Evolutionary conservation across 2,113 vertebrate species (phyloP).

Genomic region (Boulengerochromis microlepis): DNA sequence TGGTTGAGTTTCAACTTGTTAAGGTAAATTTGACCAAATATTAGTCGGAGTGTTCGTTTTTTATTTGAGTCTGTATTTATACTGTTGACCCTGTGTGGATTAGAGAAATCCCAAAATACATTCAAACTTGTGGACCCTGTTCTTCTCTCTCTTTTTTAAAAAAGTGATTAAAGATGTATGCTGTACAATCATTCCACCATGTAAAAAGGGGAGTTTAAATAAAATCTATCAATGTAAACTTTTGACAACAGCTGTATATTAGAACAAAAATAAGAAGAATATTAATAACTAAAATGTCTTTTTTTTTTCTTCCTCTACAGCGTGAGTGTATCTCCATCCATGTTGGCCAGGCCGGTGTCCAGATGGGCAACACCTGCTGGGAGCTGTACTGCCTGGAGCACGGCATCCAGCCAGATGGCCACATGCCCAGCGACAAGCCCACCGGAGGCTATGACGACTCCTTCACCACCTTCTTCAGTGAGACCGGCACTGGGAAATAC

Average conservation of each 20-base stretch:
- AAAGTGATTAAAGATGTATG: not conserved
- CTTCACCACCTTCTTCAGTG: constrained; percentile 67
- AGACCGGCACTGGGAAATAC: constrained; percentile 55
- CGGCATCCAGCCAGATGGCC: constrained; percentile 53
- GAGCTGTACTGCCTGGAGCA: constrained; percentile 62
- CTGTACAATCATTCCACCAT: not conserved
- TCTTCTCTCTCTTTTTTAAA: not conserved
- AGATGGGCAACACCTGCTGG: constrained; percentile 65
- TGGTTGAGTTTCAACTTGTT: not conserved
- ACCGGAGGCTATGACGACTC: constrained; percentile 38
- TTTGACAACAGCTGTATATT: not conserved
- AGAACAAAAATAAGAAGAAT: not conserved
- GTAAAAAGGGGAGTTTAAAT: not conserved
- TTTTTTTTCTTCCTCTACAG: not conserved
- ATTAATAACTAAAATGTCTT: not conserved
- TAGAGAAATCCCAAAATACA: not conserved
- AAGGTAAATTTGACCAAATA: not conserved
- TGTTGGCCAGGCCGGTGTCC: constrained; percentile 55
- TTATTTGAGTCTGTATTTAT: not conserved
- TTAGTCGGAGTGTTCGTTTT: not conserved
- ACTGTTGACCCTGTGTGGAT: not conserved
- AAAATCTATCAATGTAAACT: not conserved
- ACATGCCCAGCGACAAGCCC: constrained; percentile 27
- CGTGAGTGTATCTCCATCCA: constrained; percentile 59
- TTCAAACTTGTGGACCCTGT: not conserved